Conservation (phyloP, 2,888 invertebrate genomes). For the Brachylomia viminalis region DNA sequence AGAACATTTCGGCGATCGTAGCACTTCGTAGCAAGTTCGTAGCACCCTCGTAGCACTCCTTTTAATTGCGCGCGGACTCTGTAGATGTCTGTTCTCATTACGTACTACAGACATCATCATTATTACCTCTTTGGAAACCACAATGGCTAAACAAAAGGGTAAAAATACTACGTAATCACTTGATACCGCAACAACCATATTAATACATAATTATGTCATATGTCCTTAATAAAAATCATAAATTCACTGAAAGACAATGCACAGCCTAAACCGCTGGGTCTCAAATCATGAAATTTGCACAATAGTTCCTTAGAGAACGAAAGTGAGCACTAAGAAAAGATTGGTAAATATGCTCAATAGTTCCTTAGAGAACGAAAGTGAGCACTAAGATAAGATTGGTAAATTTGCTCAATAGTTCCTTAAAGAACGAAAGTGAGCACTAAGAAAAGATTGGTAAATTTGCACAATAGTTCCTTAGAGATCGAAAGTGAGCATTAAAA, state of each 20-base stretch:
- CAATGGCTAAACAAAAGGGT: constrained; percentile 32
- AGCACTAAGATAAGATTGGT: too few species aligned
- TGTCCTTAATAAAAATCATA: not conserved
- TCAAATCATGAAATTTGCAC: not conserved
- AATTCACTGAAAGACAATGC: not conserved
- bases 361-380: not conserved
- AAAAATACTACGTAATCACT: constrained; percentile 18
- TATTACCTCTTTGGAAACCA: constrained; percentile 48
- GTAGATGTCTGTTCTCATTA: constrained; percentile 60
- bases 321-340: not conserved
- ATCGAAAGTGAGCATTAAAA: not conserved
- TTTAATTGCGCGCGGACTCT: constrained; percentile 70
- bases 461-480: too few species aligned
- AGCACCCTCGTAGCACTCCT: constrained; percentile 72
- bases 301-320: not conserved
- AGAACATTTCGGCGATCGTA: constrained; percentile 50
- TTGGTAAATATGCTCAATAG: too few species aligned
- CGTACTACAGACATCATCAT: constrained; percentile 69
- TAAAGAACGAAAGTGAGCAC: too few species aligned
- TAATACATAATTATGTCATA: not conserved
- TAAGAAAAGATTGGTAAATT: too few species aligned
- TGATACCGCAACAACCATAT: constrained; percentile 2
- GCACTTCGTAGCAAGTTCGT: constrained; percentile 50
- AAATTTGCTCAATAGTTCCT: not conserved
- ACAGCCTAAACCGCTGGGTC: not conserved